Base-by-base conservation (phyloP, 2,113 vertebrate species). In the Heloderma charlesbogerti region DNA sequence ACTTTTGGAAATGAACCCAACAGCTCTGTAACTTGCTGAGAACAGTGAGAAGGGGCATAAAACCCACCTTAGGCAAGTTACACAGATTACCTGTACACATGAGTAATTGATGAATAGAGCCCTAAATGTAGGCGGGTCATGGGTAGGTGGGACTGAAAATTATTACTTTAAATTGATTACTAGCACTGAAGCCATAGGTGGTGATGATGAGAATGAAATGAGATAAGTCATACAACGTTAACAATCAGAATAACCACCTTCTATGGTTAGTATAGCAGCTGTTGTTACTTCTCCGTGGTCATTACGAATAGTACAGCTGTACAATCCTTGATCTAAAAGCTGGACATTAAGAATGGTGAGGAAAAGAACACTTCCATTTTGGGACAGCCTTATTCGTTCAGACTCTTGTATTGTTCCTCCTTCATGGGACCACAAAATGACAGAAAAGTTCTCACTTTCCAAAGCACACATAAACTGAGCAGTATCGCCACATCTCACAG, bases 221-320 rank as follows among this genome's bases (percentile, higher is more conserved):
- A 95, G 87, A 54, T 91, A 94, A 96, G 79, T 92, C 71, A 87
- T 67, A 97, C 72, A 97, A 97, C 95, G 96, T 96, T 96, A 97
- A 96, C 98, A 95, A 95, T 95, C 94, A 97, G 91, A 82, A 97
- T 97, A 98, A 97, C 96, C 98, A 98, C 98, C 98, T 99, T 98
- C 97, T 91, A 98, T 94, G 37, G 96, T 99, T 96, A 99, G 98
- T 94, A 97, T 95, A 88, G 98, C 99, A 77, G 98, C 96, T 15
- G 97, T 97, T 94, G 96, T 98, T 97, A 96, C 98, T 90, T 98
- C 96, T 95, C 98, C 98, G 0, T 88, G 93, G 89, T 95, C 96
- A 93, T 97, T 98, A 95, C 95, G 96, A 81, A 98, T 95, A 60
- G 95, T 97, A 94, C 98, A 99, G 96, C 97, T 94, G 95, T 99